Percentiles rank a stretch among this genome's conserved stretches.
These are phyloP conservation scores for Rotaria sp. DNA, from an alignment of 2,888 invertebrate species.

Conservation along the genomic window DNA sequence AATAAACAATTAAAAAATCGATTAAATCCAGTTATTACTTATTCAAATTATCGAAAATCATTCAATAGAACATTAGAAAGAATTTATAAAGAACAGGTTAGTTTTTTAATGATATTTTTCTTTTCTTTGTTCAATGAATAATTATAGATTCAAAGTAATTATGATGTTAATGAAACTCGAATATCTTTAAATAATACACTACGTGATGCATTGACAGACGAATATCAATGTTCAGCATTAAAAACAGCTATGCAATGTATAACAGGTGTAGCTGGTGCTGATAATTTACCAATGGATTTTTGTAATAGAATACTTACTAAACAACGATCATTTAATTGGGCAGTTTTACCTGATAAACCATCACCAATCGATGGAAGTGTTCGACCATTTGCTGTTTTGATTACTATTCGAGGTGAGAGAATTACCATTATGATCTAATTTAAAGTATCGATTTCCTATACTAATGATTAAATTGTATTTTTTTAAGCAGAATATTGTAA, in stretches of 20 bases:
- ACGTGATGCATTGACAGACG: background rate
- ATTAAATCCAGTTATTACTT: background rate
- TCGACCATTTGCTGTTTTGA: background rate
- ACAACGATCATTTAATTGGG: slow-evolving; percentile 3
- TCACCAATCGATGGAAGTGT: background rate
- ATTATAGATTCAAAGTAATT: background rate
- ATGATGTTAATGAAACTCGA: background rate
- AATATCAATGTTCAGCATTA: background rate
- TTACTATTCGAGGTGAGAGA: background rate
- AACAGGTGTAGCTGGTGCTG: background rate
- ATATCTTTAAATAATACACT: background rate
- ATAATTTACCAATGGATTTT: slow-evolving; percentile 2
- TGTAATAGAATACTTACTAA: slow-evolving; percentile 2
- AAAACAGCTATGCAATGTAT: background rate
- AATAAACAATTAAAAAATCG: background rate
- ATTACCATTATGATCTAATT: too few species aligned
- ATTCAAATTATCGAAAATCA: background rate
- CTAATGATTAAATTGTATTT: too few species aligned
- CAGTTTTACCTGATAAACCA: slow-evolving; percentile 3
- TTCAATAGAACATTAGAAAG: background rate
- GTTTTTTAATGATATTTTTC: background rate
- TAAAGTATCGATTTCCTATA: too few species aligned
- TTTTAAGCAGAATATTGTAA: too few species aligned
- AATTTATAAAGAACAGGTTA: background rate
- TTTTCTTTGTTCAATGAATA: background rate